phyloP scores from a whole-genome alignment of 2,797 vertebrate genomes.

The Hemibagrus guttatus region DNA sequence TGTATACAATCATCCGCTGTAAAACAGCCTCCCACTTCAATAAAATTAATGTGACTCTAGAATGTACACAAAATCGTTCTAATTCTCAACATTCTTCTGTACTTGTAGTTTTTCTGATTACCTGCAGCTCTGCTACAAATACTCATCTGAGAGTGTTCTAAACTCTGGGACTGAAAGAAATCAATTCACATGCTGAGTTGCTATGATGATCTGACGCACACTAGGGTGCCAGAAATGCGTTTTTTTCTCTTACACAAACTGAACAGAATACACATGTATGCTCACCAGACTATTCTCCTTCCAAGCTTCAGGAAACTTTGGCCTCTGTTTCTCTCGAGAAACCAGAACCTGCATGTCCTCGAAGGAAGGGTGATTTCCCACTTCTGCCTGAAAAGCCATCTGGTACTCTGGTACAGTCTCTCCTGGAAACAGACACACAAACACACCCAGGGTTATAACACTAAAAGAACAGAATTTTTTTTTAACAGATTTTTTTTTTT shows the following conservation, averaged over 20 bases:
- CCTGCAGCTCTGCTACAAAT: neutral
- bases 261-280: slow-evolving; percentile 31
- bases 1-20: neutral
- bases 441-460: neutral
- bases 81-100: neutral
- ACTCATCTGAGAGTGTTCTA: neutral
- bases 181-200: neutral
- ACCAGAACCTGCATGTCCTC: slow-evolving; percentile 96
- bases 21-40: neutral
- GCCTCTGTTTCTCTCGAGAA: slow-evolving; percentile 88
- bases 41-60: neutral
- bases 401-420: slow-evolving; percentile 89
- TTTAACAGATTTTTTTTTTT: too few species aligned
- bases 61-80: neutral
- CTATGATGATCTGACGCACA: neutral
- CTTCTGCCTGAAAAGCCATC: slow-evolving; percentile 92
- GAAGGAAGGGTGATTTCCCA: slow-evolving; percentile 91
- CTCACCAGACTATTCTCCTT: slow-evolving; percentile 92
- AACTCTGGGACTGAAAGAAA: neutral
- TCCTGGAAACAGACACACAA: slow-evolving; percentile 67
- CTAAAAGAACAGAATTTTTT: too few species aligned
- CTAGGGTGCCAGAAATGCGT: slow-evolving; percentile 12
- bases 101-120: neutral
- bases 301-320: slow-evolving; percentile 93
- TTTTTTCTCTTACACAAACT: slow-evolving; percentile 27